These are phyloP conservation scores for Nephrotoma flavescens DNA, from an alignment of 2,888 invertebrate genomes.

Conservation along the genomic window DNA sequence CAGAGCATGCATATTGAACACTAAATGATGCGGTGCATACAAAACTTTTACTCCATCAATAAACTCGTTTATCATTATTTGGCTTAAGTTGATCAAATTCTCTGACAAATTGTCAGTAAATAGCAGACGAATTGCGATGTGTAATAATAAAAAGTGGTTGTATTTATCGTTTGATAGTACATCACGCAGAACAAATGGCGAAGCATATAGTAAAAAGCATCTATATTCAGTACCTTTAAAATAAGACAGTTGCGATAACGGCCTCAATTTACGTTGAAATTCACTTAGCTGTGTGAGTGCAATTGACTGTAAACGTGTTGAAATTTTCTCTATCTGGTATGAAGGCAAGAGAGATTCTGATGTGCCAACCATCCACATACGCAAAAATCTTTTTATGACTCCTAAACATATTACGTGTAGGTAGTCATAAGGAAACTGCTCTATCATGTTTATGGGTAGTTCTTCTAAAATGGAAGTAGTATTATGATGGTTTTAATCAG, in stretches of 20 bases:
- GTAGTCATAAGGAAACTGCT: constrained; percentile 6
- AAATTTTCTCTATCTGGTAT: not conserved
- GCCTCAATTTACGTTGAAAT: constrained; percentile 15
- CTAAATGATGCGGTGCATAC: too few relatives aligned
- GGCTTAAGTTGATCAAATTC: too few relatives aligned
- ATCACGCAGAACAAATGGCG: constrained; percentile 6
- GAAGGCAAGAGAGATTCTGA: not conserved
- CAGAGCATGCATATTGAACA: not conserved
- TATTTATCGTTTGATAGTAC: too few relatives aligned
- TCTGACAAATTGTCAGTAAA: too few relatives aligned
- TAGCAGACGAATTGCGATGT: too few relatives aligned
- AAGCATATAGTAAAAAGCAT: constrained; percentile 4
- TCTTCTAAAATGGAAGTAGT: constrained; percentile 12
- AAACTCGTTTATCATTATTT: not conserved
- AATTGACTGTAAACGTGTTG: constrained; percentile 2
- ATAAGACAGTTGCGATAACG: constrained; percentile 9
- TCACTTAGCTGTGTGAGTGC: constrained; percentile 12
- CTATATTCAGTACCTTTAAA: constrained; percentile 17
- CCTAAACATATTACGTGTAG: constrained; percentile 13
- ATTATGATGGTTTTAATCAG: constrained; percentile 13
- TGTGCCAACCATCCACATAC: constrained; percentile 6
- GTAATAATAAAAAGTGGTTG: too few relatives aligned
- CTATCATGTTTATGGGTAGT: constrained; percentile 13
- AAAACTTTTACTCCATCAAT: not conserved
- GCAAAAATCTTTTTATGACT: constrained; percentile 12